Percentiles rank a stretch among this genome's conserved stretches.
Evolutionary conservation across 2,797 vertebrate species (phyloP).

Genomic region (Natrix natrix): DNA sequence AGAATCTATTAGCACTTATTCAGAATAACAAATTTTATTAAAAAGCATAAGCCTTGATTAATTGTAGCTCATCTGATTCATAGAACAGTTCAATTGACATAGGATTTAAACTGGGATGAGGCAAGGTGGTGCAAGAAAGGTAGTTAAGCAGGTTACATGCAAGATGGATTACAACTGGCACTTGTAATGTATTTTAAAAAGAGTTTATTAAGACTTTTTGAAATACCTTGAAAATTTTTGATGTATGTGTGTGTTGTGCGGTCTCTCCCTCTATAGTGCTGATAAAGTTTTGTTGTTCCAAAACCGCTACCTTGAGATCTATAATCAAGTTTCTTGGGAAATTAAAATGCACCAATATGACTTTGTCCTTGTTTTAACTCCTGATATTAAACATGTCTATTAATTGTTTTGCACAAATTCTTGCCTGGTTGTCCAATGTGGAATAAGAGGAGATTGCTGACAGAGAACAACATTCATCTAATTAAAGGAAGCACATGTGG

Average conservation of each 20-base stretch:
- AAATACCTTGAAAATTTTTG: not conserved
- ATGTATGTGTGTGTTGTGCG: not conserved
- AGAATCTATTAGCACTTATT: not conserved
- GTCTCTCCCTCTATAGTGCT: not conserved
- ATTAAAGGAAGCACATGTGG: not conserved
- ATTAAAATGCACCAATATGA: not conserved
- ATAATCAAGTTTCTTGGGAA: not conserved
- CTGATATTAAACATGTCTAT: not conserved
- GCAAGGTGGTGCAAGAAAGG: not conserved
- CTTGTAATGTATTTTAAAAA: not conserved
- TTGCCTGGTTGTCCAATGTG: not conserved
- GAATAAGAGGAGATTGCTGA: not conserved
- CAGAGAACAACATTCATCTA: not conserved
- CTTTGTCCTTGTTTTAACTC: not conserved
- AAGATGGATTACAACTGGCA: not conserved
- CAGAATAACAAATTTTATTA: not conserved
- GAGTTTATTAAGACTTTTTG: not conserved
- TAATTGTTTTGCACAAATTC: not conserved
- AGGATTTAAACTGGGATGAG: not conserved
- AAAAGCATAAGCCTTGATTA: not conserved
- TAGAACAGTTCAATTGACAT: not conserved
- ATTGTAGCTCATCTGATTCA: not conserved
- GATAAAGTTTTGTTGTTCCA: not conserved
- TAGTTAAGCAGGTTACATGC: not conserved
- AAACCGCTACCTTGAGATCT: not conserved